A percentile compares a stretch with the other conserved stretches of the same genome.
Conservation (phyloP, 2,888 invertebrate genomes). For the Zhuqinia jingwanae region DNA sequence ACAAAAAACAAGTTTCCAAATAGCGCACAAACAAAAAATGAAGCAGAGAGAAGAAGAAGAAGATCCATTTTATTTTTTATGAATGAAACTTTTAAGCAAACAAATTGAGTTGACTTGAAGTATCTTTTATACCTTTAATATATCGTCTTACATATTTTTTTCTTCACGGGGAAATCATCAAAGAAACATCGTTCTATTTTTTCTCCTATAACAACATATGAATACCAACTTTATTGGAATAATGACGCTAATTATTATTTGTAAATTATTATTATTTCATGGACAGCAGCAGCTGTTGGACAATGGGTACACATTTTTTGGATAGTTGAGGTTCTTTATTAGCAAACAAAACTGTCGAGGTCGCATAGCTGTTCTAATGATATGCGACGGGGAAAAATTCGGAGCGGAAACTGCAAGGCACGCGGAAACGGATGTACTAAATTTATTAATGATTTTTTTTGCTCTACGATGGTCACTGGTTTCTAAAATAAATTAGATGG, state of each 20-base stretch:
- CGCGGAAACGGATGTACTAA: conserved; percentile 21
- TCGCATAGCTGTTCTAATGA: too few species aligned
- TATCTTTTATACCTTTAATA: conserved; percentile 23
- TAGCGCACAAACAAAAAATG: neutral
- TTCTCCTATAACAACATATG: conserved; percentile 36
- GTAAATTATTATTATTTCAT: conserved; percentile 4
- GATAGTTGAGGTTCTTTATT: neutral
- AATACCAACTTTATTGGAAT: too few species aligned
- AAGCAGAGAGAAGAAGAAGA: neutral
- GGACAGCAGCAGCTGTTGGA: conserved; percentile 1
- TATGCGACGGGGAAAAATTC: too few species aligned
- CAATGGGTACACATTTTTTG: neutral
- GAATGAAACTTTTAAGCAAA: neutral
- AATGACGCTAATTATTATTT: too few species aligned
- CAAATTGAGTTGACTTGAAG: neutral
- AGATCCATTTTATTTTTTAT: conserved; percentile 9
- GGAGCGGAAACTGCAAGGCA: neutral
- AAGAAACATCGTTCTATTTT: conserved; percentile 35
- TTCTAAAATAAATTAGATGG: neutral
- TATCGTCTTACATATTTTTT: neutral
- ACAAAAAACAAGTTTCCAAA: too few species aligned
- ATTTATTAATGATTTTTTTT: neutral
- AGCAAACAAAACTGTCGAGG: too few species aligned
- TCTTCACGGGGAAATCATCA: conserved; percentile 23
- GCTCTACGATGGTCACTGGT: neutral